Percentiles rank a stretch among this genome's conserved stretches.
These are phyloP conservation scores for Antrozous pallidus DNA, from an alignment of 2,797 vertebrate genomes.

Conservation along the genomic window DNA sequence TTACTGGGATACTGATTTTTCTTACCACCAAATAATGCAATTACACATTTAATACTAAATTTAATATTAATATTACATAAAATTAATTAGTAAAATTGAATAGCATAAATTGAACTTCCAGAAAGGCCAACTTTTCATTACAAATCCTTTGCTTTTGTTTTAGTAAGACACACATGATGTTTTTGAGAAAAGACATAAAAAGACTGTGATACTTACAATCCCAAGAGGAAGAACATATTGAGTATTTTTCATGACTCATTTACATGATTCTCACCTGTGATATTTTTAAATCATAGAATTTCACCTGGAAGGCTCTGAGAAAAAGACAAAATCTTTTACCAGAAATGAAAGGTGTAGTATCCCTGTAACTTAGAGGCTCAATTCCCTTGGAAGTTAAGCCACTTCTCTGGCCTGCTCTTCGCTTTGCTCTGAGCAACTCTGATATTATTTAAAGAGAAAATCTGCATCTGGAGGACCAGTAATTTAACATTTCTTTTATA, in stretches of 20 bases:
- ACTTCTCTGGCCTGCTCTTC: neutral
- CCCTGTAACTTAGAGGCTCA: neutral
- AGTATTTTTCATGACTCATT: constrained; percentile 77
- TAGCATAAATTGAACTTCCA: constrained; percentile 7
- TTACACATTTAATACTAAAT: neutral
- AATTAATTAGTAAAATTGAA: constrained; percentile 11
- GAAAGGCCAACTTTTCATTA: neutral
- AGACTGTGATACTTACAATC: neutral
- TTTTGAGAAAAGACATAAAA: neutral
- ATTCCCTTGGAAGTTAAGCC: neutral
- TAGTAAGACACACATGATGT: neutral
- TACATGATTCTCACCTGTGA: constrained; percentile 77
- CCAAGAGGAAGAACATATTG: constrained; percentile 34
- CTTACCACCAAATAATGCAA: neutral
- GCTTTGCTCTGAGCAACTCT: neutral
- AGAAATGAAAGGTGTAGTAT: neutral
- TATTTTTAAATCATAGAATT: constrained; percentile 77
- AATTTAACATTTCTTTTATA: neutral
- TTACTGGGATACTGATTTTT: neutral
- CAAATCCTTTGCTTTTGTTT: neutral
- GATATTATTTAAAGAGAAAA: constrained; percentile 14
- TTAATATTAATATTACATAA: neutral
- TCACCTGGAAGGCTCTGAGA: neutral
- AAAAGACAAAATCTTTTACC: neutral
- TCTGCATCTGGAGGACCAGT: neutral